Percentiles rank a stretch among this genome's conserved stretches.
Conservation (phyloP, 2,888 invertebrate genomes). For the Tortrix viridana region DNA sequence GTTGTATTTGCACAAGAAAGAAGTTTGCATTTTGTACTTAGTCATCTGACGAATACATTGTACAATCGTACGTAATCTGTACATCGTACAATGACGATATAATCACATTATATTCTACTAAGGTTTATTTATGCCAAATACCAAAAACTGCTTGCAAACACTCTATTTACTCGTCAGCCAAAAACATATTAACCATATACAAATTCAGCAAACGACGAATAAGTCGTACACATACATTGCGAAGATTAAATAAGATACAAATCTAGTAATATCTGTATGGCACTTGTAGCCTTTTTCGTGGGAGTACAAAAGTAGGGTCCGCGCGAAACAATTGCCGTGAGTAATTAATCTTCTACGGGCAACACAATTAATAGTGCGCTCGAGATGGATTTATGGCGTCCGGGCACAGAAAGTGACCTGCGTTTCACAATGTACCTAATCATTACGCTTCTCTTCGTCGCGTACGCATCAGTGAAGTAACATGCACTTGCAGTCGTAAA, state of each 20-base stretch:
- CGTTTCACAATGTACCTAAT: too few relatives aligned
- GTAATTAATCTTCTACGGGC: conserved; percentile 32
- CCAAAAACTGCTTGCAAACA: neutral
- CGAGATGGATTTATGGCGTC: conserved; percentile 30
- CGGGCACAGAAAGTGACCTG: neutral
- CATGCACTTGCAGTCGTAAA: too few relatives aligned
- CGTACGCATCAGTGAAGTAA: too few relatives aligned
- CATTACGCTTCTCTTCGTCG: too few relatives aligned
- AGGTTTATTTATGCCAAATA: neutral
- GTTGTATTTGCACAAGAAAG: too few relatives aligned
- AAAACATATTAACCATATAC: conserved; percentile 15
- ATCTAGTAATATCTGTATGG: neutral
- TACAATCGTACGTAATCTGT: too few relatives aligned
- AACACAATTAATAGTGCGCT: conserved; percentile 36
- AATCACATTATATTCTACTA: neutral
- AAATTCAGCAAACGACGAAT: conserved; percentile 11
- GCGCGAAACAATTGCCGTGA: conserved; percentile 33
- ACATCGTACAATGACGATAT: too few relatives aligned
- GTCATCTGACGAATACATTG: too few relatives aligned
- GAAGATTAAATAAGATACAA: neutral
- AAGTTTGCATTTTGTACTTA: too few relatives aligned
- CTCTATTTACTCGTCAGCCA: conserved; percentile 5
- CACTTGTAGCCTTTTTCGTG: conserved; percentile 2
- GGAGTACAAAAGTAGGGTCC: conserved; percentile 18
- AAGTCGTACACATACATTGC: neutral